Evolutionary conservation across 2,113 vertebrate species (phyloP).

Genomic region (Pseudorectes ferrugineus): DNA sequence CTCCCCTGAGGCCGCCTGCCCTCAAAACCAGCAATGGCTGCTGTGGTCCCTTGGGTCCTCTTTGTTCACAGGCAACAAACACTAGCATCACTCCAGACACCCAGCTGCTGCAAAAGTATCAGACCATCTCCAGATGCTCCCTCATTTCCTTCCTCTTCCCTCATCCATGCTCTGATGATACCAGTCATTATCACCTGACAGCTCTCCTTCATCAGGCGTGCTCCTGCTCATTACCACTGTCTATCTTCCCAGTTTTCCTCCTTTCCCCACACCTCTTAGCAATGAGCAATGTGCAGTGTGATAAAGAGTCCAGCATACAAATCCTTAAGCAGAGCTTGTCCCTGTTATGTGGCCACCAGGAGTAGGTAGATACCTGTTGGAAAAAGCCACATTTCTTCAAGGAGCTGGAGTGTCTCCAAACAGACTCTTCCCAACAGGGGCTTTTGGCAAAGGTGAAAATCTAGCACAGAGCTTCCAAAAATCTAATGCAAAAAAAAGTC

Average conservation of each 20-base stretch:
- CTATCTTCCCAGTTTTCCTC: not conserved
- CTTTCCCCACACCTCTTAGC: not conserved
- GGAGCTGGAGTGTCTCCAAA: not conserved
- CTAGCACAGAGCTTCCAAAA: not conserved
- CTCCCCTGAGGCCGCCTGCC: not conserved
- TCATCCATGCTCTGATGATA: not conserved
- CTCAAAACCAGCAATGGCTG: not conserved
- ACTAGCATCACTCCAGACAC: not conserved
- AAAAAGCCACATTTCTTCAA: not conserved
- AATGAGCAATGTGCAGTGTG: not conserved
- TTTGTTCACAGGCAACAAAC: not conserved
- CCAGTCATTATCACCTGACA: not conserved
- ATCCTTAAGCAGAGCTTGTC: not conserved
- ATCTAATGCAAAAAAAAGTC: accelerated
- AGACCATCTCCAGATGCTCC: not conserved
- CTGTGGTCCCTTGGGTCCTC: not conserved
- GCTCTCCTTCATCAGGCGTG: not conserved
- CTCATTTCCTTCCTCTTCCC: not conserved
- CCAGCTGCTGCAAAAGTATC: not conserved
- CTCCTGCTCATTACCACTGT: not conserved
- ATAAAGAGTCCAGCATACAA: not conserved
- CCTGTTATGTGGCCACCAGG: not conserved
- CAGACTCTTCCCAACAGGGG: not conserved
- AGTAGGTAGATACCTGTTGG: not conserved
- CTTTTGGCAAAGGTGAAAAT: not conserved